These are phyloP conservation scores for Siniperca knerii DNA, from an alignment of 2,113 vertebrate species.

Conservation along the genomic window DNA sequence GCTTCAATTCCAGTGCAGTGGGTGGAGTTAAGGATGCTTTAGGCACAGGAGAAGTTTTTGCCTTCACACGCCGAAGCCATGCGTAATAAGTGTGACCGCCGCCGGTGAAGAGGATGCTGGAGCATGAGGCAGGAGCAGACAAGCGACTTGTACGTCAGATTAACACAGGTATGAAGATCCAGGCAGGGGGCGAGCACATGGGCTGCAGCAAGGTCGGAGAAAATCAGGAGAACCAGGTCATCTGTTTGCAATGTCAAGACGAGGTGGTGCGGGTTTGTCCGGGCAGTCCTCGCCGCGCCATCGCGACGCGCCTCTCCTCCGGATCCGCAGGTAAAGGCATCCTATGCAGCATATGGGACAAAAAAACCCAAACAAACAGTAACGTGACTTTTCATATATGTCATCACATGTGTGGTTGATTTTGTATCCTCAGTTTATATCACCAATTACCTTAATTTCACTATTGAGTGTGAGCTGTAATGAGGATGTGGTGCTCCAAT, in stretches of 20 bases:
- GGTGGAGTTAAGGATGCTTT: slow-evolving; percentile 46
- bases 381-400: not conserved
- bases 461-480: not conserved
- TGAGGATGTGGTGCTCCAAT: slow-evolving; percentile 12
- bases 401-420: not conserved
- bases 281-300: slow-evolving; percentile 66
- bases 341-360: not conserved
- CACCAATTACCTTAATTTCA: not conserved
- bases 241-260: slow-evolving; percentile 65
- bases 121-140: slow-evolving; percentile 68
- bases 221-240: slow-evolving; percentile 51
- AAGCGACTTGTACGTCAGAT: slow-evolving; percentile 64
- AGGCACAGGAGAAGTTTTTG: slow-evolving; percentile 6
- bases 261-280: slow-evolving; percentile 63
- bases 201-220: slow-evolving; percentile 72
- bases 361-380: not conserved
- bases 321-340: slow-evolving; percentile 70
- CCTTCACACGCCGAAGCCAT: slow-evolving; percentile 24
- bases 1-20: not conserved
- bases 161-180: slow-evolving; percentile 66
- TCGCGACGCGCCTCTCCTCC: slow-evolving; percentile 71
- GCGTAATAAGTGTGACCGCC: slow-evolving; percentile 51
- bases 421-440: too few relatives aligned
- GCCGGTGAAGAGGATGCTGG: slow-evolving; percentile 62
- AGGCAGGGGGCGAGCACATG: slow-evolving; percentile 64